phyloP scores from a whole-genome alignment of 2,888 invertebrate species.

The Esperia sulphurella region DNA sequence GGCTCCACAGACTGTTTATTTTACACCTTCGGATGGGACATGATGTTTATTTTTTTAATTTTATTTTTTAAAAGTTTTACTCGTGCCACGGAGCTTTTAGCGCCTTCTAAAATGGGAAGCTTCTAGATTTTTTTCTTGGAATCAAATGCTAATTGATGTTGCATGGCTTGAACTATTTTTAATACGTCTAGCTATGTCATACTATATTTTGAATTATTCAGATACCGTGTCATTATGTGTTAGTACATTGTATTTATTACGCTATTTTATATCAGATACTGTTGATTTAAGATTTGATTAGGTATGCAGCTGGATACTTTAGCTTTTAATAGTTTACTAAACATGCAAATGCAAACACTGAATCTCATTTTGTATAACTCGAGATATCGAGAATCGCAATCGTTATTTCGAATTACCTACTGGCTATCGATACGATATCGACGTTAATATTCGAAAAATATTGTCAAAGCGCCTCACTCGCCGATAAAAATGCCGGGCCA shows the following conservation, averaged over 20 bases:
- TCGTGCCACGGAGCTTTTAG: constrained; percentile 51
- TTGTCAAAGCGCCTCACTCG: constrained; percentile 68
- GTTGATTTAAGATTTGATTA: too few species aligned
- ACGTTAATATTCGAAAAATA: constrained; percentile 73
- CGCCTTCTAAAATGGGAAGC: constrained; percentile 45
- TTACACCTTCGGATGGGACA: constrained; percentile 74
- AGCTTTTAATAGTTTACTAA: constrained; percentile 10
- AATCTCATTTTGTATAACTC: constrained; percentile 41
- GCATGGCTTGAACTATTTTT: background rate
- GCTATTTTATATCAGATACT: too few species aligned
- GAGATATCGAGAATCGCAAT: constrained; percentile 20
- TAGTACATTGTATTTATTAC: too few species aligned
- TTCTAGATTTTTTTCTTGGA: constrained; percentile 37
- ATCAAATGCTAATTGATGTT: constrained; percentile 33
- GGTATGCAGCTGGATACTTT: background rate
- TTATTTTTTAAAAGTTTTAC: constrained; percentile 45
- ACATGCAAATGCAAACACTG: constrained; percentile 29
- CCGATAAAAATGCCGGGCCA: constrained; percentile 76
- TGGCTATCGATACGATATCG: constrained; percentile 55
- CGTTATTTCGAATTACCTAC: constrained; percentile 35
- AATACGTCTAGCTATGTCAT: background rate
- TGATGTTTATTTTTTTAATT: constrained; percentile 49
- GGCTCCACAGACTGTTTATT: constrained; percentile 72
- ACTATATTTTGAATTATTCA: too few species aligned
- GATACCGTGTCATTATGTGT: too few species aligned